Base-by-base conservation (phyloP, 2,797 vertebrate genomes). In the Epinephelus coioides region DNA sequence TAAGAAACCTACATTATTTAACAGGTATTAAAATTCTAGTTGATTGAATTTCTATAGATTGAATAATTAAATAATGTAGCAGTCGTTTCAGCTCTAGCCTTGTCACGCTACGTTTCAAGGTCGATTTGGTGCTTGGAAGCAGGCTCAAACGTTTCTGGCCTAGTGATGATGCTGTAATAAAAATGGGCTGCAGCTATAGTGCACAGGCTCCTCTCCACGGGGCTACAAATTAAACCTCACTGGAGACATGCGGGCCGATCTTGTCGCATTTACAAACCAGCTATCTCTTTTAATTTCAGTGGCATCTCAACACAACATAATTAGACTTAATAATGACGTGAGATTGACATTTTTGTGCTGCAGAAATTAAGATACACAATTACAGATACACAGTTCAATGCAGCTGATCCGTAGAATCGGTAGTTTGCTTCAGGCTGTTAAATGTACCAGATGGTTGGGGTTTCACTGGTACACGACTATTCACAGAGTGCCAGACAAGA, bases 371-470 rank as follows among this genome's bases (percentile, higher is more conserved):
- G 44, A 50, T 18, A 49, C 47, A 43, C 40, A 43, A 12, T 43
- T 12, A 12, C 53, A 72, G 17, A 62, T 34, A 51, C 61, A 66
- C 44, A 69, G 40, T 63, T 30, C 51, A n/a, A 70, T 11, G 21
- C 60, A 60, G 54, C 51, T 1, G 13, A 46, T 50, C 38, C 43
- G 21, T 14, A 53, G 68, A 18, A 73, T 23, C 21, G 4, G 9
- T 6, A 67, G 64, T 78, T 66, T 55, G 59, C 51, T 61, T 77
- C 61, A 11, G 74, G 63, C 51, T 67, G 53, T 64, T 73, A 61
- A 40, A 56, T 15, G 34, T 21, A 76, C 40, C 86, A 90, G 88
- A 87, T 86, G 86, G 86, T 59, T 11, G 47, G 40, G 47, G 17
- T 73, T 82, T 72, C 73, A 71, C 57, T 55, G 81, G 63, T 63